Base-by-base conservation (phyloP, 2,113 vertebrate species). In the Otus sunia region DNA sequence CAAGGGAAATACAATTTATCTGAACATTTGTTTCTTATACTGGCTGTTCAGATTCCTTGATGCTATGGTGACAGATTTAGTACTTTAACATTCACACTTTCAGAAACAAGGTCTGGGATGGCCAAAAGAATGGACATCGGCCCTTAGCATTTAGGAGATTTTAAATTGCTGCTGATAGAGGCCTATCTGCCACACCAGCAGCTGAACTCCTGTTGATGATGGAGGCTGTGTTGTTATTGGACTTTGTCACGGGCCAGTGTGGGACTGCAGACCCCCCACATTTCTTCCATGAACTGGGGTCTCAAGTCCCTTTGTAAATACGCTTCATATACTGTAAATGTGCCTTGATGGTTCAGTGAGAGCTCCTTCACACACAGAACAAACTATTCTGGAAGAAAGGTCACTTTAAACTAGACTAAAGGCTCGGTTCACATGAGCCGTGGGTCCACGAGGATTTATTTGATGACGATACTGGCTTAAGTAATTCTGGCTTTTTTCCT, bases 381-480 rank as follows among this genome's bases (percentile, higher is more conserved):
- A 78, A 71, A 30, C 36, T 91, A 30, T 80, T 94, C 68, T 52
- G 76, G 89, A 94, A 78, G 56, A 91, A 75, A 95, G 68, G 52
- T 89, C 87, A 83, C 39, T 91, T 89, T 71, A 90, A 93, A 76
- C 21, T 47, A n/a, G 68, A 88, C 41, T 71, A 67, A 86, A 64
- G 55, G 73, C 52, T 92, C 73, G 71, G 60, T 67, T 89, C 89
- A 75, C 36, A 91, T 39, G 52, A 89, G 73, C 64, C 89, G 34
- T 56, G 73, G 14, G 39, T 81, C 94, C 89, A 64, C 10, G 21
- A 96, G 60, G 93, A 96, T 90, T 96, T 96, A 47, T 64, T 68
- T 75, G 53, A 77, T 94, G 80, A 94, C 3, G 69, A 81, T 39
- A 67, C 36, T 14, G 20, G 27, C 86, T 95, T 41, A 88, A 94